Base-by-base conservation (phyloP, 1,140 invertebrate genomes). In the Archivesica marissinica region DNA sequence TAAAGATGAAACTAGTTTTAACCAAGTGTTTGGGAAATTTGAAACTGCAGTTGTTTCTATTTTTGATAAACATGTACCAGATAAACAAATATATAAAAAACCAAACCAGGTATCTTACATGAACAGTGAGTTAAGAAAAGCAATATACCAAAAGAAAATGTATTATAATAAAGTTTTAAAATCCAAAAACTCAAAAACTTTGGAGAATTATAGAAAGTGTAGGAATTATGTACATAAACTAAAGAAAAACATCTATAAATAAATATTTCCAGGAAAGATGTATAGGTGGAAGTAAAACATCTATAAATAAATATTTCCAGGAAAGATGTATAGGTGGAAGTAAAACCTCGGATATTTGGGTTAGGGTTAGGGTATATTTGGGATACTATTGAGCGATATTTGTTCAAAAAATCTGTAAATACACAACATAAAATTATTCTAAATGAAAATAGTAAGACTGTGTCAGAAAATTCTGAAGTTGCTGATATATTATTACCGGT, bases 381-480 rank as follows among this genome's bases (percentile, higher is more conserved):
- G 72, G 23, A 75, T 33, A 75, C 44, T 52, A 75, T 50, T 13
- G 54, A 75, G 23, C 72, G 44, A 28, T 39, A 56, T 56, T 33
- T 64, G 33, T 61, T 41, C n/a, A 78, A 78, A 38, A 64, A 61
- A 61, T 64, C 54, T 28, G 1, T 11, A 9, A 61, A 13, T 30
- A 47, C 1, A 28, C 30, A 78, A 23, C 6, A 23, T 6, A 61
- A 78, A 64, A 78, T 78, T 38, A 64, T 64, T 9, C 41, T 78
- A 20, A 78, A 39, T 41, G 56, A 78, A 59, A 64, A 78, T 41
- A 35, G 56, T 13, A 54, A 76, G 28, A 76, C 20, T 25, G n/a
- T 64, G 6, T 61, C 76, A 20, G 76, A 78, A 44, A 85, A 78
- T n/a, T n/a, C n/a, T n/a, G n/a, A n/a, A n/a, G n/a, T n/a, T n/a